Evolutionary conservation across 2,888 invertebrate species (phyloP), one percentile per base, ranked within the genome.

Genomic region (Ceriagrion tenellum): DNA sequence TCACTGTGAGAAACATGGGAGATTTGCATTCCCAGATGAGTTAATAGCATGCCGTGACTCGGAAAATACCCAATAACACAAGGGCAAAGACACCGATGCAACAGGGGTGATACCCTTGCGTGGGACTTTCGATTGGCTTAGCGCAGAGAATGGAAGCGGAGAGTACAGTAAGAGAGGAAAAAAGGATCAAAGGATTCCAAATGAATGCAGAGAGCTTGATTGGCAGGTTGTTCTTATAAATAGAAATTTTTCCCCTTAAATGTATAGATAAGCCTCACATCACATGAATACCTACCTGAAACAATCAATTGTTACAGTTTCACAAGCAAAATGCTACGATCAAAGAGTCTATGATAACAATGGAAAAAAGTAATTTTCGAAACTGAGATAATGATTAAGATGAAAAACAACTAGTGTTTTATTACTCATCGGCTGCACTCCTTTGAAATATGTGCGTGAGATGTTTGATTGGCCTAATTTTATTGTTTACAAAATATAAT

Each of bases 1-100:
- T 81, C 81, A 81, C 26, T 81, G 81, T 81, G 81, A 35, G 81
- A 81, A 81, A 4, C 35, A 81, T 81, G 35, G 30, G 16, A 35
- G 81, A 81, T 35, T 81, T 81, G 81, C 81, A 81, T 81, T 81
- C 81, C 81, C 81, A 81, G 81, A 35, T 81, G 81, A 81, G 35
- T 81, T 81, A 81, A 81, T 81, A 81, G 81, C 81, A 35, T 81
- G 81, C 26, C 81, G 81, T 81, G 81, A 81, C 81, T 81, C 35
- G 81, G 35, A 81, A 81, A 81, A 16, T 26, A 35, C 81, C 81
- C 81, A 81, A 81, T 35, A 81, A 12, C 81, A 81, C 26, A 30
- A 69, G 16, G 81, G 30, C 12, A 13, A 81, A 35, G 18, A 13
- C 6, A 13, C 30, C 16, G 30, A 18, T 35, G 12, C 30, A n/a